These are phyloP conservation scores for Amaurobius ferox DNA, from an alignment of 2,888 invertebrate genomes.

Conservation along the genomic window DNA sequence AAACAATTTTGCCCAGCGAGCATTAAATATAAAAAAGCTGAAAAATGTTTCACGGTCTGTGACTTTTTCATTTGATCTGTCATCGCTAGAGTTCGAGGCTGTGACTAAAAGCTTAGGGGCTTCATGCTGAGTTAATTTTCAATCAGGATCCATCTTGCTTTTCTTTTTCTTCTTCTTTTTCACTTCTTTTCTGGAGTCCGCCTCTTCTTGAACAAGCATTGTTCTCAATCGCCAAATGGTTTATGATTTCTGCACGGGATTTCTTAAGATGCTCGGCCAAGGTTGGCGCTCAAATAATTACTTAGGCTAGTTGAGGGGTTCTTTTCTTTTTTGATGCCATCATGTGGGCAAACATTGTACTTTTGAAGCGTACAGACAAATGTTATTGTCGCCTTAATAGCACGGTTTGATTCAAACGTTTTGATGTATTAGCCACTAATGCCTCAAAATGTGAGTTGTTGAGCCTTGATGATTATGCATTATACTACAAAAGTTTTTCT, in stretches of 20 bases:
- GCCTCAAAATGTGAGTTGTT: slow-evolving; percentile 24
- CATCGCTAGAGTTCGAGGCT: slow-evolving; percentile 45
- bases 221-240: slow-evolving; percentile 62
- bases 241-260: slow-evolving; percentile 51
- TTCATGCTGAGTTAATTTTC: slow-evolving; percentile 70
- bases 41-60: slow-evolving; percentile 62
- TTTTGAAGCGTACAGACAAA: slow-evolving; percentile 26
- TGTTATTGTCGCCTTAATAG: slow-evolving; percentile 58
- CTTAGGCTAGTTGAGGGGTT: slow-evolving; percentile 50
- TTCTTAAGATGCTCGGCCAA: slow-evolving; percentile 46
- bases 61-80: slow-evolving; percentile 70
- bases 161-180: slow-evolving; percentile 31
- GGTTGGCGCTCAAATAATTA: slow-evolving; percentile 59
- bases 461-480: slow-evolving; percentile 17
- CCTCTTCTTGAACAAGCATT: slow-evolving; percentile 63
- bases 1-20: slow-evolving; percentile 36
- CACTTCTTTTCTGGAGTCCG: neutral
- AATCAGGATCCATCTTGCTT: slow-evolving; percentile 48
- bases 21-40: slow-evolving; percentile 30
- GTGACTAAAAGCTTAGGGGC: slow-evolving; percentile 60
- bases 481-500: neutral
- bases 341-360: slow-evolving; percentile 13
- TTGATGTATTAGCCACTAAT: slow-evolving; percentile 58
- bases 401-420: slow-evolving; percentile 57
- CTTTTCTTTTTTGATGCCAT: neutral